These are phyloP conservation scores for Hirtodrosophila alboralis DNA, from an alignment of 2,888 invertebrate genomes.

Conservation along the genomic window DNA sequence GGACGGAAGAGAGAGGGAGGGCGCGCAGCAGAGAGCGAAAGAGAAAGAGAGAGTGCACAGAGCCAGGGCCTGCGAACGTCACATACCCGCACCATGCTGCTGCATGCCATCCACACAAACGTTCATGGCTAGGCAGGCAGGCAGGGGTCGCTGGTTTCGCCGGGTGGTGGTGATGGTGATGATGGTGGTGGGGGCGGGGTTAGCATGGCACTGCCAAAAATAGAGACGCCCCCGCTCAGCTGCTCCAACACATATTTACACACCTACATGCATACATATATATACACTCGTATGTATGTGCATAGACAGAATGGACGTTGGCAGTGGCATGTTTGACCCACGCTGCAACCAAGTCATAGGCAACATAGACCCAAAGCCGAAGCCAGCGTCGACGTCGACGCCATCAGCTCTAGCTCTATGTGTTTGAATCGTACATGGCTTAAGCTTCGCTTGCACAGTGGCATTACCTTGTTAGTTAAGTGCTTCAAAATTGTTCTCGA, in stretches of 20 bases:
- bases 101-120: slow-evolving; percentile 50
- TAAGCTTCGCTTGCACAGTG: slow-evolving; percentile 70
- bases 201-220: slow-evolving; percentile 62
- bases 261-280: slow-evolving; percentile 22
- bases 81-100: slow-evolving; percentile 16
- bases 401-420: slow-evolving; percentile 55
- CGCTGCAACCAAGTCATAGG: slow-evolving; percentile 43
- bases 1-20: slow-evolving; percentile 1
- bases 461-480: background rate
- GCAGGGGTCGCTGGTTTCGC: slow-evolving; percentile 36
- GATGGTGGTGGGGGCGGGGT: slow-evolving; percentile 11
- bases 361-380: slow-evolving; percentile 20
- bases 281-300: slow-evolving; percentile 14
- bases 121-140: slow-evolving; percentile 33
- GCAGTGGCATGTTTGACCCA: slow-evolving; percentile 57
- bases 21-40: slow-evolving; percentile 1
- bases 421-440: slow-evolving; percentile 58
- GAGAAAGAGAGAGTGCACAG: slow-evolving; percentile 27
- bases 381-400: slow-evolving; percentile 50
- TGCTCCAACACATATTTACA: slow-evolving; percentile 24
- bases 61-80: slow-evolving; percentile 52
- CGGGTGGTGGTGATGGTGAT: slow-evolving; percentile 20
- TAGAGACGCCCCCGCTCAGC: slow-evolving; percentile 72
- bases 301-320: slow-evolving; percentile 6
- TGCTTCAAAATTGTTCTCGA: background rate